Base-by-base conservation (phyloP, 35 echinoderm and acorn worm genomes). In the Anneissia japonica region DNA sequence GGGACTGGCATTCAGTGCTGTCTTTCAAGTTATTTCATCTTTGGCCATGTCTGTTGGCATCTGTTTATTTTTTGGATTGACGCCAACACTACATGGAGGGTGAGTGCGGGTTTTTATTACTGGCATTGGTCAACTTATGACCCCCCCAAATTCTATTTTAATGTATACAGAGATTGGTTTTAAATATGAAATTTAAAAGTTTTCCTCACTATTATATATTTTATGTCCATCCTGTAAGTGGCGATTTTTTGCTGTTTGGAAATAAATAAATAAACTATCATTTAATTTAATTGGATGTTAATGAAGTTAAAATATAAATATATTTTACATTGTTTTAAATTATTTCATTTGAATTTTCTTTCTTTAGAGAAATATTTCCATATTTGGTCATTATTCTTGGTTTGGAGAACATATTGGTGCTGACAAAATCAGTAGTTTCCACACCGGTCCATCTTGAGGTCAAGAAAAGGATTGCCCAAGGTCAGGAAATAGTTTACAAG, bases 361-460 rank as follows among this genome's bases (percentile, higher is more conserved):
- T 33, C 35, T 88, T 12, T 74, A 99, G 96, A 31, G 96, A 99
- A 84, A 88, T 99, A 17, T 99, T 99, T 87, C 96, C 96, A 33
- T 99, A 99, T 80, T 73, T 99, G 46, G 89, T 99, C 29, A 85
- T 99, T 31, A 82, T 99, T 36, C 94, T 99, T 73, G 96, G 96
- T 35, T 87, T 99, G 31, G 96, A 99, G 46, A 99, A 99, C 73
- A 99, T 90, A 26, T 38, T 93, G 76, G 96, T 99, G 36, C 72
- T 94, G 32, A 94, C 92, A 28, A 99, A 99, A 64, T 99, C 96
- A 35, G 96, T 99, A 4, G 92, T 90, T 31, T 89, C 92, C 7
- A 99, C 96, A 19, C 91, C 90, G 23, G 89, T 89, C 38, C 89
- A 99, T 36, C 78, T 89, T 32, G 92, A 90, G 5, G 96, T 99